Evolutionary conservation across 2,113 vertebrate genomes (phyloP).

Genomic region (Motacilla tschutschensis): DNA sequence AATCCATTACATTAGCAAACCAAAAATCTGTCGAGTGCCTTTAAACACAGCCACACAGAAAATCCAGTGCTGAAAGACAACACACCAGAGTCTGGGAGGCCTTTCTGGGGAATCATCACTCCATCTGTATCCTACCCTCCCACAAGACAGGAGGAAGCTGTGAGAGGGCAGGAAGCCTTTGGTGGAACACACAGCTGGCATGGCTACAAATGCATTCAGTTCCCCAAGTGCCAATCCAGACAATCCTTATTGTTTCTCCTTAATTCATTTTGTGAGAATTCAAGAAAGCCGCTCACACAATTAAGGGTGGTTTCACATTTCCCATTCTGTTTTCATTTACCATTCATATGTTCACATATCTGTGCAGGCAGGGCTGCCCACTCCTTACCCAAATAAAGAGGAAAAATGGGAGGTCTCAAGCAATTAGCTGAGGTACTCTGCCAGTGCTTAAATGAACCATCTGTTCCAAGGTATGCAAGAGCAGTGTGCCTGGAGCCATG

Average conservation of each 20-base stretch:
- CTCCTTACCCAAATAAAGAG: constrained; percentile 24
- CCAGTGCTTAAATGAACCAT: constrained; percentile 49
- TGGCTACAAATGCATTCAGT: not conserved
- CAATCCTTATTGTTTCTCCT: not conserved
- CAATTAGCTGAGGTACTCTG: constrained; percentile 39
- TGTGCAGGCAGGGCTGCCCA: constrained; percentile 23
- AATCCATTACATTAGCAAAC: not conserved
- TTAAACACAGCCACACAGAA: not conserved
- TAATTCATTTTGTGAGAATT: not conserved
- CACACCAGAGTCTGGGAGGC: not conserved
- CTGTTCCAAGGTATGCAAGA: constrained; percentile 46
- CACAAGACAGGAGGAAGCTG: not conserved
- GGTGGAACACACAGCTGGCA: not conserved
- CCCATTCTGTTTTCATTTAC: constrained; percentile 7
- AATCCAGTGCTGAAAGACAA: not conserved
- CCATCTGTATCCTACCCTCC: not conserved
- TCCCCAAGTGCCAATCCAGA: not conserved
- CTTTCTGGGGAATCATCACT: not conserved
- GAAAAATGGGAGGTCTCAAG: constrained; percentile 35
- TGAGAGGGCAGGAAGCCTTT: not conserved
- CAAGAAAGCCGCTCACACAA: not conserved
- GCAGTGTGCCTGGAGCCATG: not conserved
- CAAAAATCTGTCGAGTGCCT: not conserved
- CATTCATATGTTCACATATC: constrained; percentile 1
- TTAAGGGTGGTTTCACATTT: not conserved